Percentiles rank a stretch among this genome's conserved stretches.
Conservation (phyloP, 2,797 vertebrate genomes). For the Coranthus polyacanthus region DNA sequence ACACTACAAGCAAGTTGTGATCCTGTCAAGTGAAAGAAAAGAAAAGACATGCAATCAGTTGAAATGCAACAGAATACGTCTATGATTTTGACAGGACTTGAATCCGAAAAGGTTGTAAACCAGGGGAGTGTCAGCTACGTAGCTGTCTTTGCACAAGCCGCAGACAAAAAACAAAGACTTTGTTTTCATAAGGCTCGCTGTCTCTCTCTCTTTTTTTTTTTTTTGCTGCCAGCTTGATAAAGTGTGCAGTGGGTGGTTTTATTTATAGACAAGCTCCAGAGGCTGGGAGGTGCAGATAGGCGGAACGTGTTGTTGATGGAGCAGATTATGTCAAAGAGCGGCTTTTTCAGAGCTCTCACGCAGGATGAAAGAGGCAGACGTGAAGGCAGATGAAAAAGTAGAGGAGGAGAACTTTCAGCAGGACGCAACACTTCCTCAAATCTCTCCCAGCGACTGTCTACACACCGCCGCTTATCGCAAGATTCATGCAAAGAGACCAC, state of each 20-base stretch:
- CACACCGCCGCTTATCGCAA: slow-evolving; percentile 58
- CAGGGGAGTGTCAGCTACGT: slow-evolving; percentile 33
- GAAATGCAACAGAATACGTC: slow-evolving; percentile 41
- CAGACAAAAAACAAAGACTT: slow-evolving; percentile 76
- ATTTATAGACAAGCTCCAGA: slow-evolving; percentile 81
- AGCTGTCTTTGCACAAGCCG: slow-evolving; percentile 56
- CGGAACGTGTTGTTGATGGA: slow-evolving; percentile 82
- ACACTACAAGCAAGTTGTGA: slow-evolving; percentile 89
- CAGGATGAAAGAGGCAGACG: slow-evolving; percentile 73
- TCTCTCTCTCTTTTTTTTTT: slow-evolving; percentile 39
- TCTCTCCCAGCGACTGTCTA: slow-evolving; percentile 60
- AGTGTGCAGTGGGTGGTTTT: slow-evolving; percentile 75
- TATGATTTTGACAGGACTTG: slow-evolving; percentile 50
- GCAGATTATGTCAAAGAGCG: slow-evolving; percentile 81
- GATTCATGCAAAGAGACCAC: slow-evolving; percentile 63
- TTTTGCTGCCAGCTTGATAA: slow-evolving; percentile 72
- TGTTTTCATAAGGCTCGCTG: slow-evolving; percentile 72
- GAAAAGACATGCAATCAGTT: slow-evolving; percentile 52
- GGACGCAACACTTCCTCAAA: slow-evolving; percentile 70
- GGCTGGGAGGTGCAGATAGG: slow-evolving; percentile 82
- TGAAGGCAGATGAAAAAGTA: slow-evolving; percentile 73
- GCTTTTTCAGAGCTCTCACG: slow-evolving; percentile 58
- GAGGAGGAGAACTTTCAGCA: slow-evolving; percentile 72
- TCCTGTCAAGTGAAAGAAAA: slow-evolving; percentile 80
- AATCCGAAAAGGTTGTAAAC: slow-evolving; percentile 54